Evolutionary conservation across 1,140 invertebrate species (phyloP), one percentile per base, ranked within the genome.

Genomic region (Alviniconcha marisindica): DNA sequence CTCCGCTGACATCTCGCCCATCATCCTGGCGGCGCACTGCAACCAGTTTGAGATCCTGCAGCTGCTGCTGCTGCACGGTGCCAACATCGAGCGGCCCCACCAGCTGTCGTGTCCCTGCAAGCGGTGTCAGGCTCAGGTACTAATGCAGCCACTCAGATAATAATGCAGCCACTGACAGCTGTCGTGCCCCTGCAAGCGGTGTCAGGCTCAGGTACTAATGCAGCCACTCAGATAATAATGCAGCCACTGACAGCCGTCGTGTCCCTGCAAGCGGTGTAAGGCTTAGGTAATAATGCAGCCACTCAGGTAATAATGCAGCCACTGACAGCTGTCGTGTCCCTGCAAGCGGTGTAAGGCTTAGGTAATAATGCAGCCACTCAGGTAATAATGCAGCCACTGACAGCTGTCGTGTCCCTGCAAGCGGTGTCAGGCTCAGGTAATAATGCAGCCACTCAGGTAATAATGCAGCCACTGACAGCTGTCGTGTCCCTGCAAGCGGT

Each of bases 361-460:
- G 92, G 92, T 24, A 88, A 81, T n/a, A 93, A 93, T 15, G 87
- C n/a, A n/a, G n/a, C n/a, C n/a, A n/a, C n/a, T n/a, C n/a, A n/a
- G n/a, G n/a, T n/a, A n/a, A n/a, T n/a, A n/a, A n/a, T n/a, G 91
- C 4, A 89, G 90, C 28, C 95, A 95, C 0, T 96, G 96, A 83
- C 90, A 92, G 90, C 91, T 93, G 1, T 93, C 93, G 44, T 96
- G 95, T 89, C 91, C 93, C n/a, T 96, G 95, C 90, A 87, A 91
- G 2, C 92, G 94, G 74, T 91, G 93, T 44, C 95, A 95, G 90
- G 93, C 93, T 90, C 94, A 91, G 81, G 90, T 91, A 31, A 24
- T n/a, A 93, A 93, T 15, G 81, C 0, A 12, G 56, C 5, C 18
- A 28, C n/a, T n/a, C n/a, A n/a, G n/a, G n/a, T n/a, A n/a, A n/a